A percentile compares a stretch with the other conserved stretches of the same genome.
phyloP scores from a whole-genome alignment of 2,888 invertebrate genomes.

The Polydrusus cervinus region DNA sequence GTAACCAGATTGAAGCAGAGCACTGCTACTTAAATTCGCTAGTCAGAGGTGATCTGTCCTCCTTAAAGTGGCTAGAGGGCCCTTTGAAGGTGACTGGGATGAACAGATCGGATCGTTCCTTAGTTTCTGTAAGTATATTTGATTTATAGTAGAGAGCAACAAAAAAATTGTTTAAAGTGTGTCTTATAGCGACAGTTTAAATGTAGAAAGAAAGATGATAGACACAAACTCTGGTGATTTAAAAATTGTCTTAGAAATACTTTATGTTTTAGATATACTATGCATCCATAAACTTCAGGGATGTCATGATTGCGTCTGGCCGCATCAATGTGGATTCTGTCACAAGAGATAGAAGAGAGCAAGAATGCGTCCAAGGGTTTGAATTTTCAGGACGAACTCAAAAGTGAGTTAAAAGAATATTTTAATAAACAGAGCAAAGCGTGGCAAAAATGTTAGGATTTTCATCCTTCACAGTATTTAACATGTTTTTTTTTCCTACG shows the following conservation, averaged over 20 bases:
- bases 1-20: conserved; percentile 71
- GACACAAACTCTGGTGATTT: not conserved
- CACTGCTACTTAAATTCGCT: conserved; percentile 86
- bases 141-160: too few relatives aligned
- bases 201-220: too few relatives aligned
- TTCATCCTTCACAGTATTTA: too few relatives aligned
- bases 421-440: too few relatives aligned
- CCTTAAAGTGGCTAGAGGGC: conserved; percentile 88
- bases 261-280: conserved; percentile 76
- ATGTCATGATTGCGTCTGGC: conserved; percentile 95
- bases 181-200: too few relatives aligned
- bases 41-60: conserved; percentile 90
- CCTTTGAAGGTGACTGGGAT: conserved; percentile 63
- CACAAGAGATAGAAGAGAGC: conserved; percentile 77
- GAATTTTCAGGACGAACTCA: conserved; percentile 76
- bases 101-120: conserved; percentile 18
- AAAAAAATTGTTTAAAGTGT: too few relatives aligned
- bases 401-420: conserved; percentile 18
- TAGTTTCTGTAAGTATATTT: conserved; percentile 47
- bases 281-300: conserved; percentile 92
- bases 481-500: too few relatives aligned
- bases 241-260: conserved; percentile 66
- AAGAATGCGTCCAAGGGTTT: conserved; percentile 81
- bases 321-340: conserved; percentile 89
- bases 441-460: too few relatives aligned